Percentiles rank a stretch among this genome's conserved stretches.
phyloP scores from a whole-genome alignment of 1,140 invertebrate genomes.

The Drosophila santomea region DNA sequence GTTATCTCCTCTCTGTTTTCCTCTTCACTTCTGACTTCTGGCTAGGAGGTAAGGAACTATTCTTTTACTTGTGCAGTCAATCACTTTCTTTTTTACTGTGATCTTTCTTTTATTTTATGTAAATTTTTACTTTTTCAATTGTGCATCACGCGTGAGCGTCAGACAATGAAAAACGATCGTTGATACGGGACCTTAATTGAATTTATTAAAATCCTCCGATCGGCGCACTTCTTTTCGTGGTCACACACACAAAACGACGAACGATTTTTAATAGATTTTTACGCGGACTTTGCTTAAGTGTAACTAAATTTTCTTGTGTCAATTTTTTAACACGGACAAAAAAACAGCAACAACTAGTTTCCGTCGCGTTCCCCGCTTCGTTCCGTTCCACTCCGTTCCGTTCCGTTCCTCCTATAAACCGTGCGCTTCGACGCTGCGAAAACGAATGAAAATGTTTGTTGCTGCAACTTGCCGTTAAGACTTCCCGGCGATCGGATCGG shows the following conservation, averaged over 20 bases:
- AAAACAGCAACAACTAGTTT: conserved; percentile 38
- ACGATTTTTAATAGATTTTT: conserved; percentile 21
- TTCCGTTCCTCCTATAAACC: conserved; percentile 54
- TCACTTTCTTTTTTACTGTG: conserved; percentile 50
- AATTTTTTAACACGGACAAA: conserved; percentile 14
- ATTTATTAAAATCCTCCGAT: conserved; percentile 42
- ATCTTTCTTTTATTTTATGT: conserved; percentile 9
- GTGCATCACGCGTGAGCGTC: conserved; percentile 69
- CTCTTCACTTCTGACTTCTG: conserved; percentile 9
- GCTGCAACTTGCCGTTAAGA: conserved; percentile 67
- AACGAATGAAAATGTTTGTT: conserved; percentile 64
- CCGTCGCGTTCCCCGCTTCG: conserved; percentile 45
- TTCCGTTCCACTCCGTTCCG: conserved; percentile 24
- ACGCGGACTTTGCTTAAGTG: conserved; percentile 26
- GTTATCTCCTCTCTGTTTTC: conserved; percentile 18
- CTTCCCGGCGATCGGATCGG: conserved; percentile 19
- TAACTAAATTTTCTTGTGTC: conserved; percentile 32
- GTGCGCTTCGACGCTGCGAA: conserved; percentile 60
- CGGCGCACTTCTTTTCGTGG: conserved; percentile 33
- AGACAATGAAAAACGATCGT: conserved; percentile 60
- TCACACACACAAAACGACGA: conserved; percentile 26
- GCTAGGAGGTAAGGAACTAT: conserved; percentile 65
- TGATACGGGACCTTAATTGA: conserved; percentile 19
- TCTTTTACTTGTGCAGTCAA: conserved; percentile 40
- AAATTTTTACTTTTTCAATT: conserved; percentile 56